Evolutionary conservation across 2,113 vertebrate species (phyloP), one percentile per base, ranked within the genome.

Genomic region (pig (Sus scrofa)): DNA sequence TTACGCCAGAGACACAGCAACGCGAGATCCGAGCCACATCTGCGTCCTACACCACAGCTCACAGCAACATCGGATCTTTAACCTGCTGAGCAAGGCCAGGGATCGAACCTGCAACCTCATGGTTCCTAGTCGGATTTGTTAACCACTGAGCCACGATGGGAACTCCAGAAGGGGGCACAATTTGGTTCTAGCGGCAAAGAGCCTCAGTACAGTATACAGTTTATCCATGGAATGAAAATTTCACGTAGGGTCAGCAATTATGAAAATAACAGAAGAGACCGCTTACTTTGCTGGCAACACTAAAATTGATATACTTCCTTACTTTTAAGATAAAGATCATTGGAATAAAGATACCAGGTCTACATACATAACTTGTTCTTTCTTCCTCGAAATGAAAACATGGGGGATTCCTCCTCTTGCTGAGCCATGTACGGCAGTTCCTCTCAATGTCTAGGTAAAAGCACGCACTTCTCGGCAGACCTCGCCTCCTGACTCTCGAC

Each of bases 251-350:
- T 6, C 9, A 56, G 14, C 18, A 37, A 50, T 68, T 62, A 87
- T 37, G n/a, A 81, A 93, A 96, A 94, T 73, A 65, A 75, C 15
- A 85, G 10, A 44, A 73, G 8, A 78, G 18, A 60, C 0, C 67
- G 44, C 50, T 86, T 86, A 89, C 70, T 58, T 94, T 70, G 86
- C 24, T 14, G 16, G 34, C 4, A 74, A 67, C 6, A 24, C n/a
- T 67, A 18, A 86, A 71, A 79, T 54, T 73, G 65, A 79, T 52
- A 79, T 20, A 68, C 22, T 71, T 30, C n/a, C 52, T 54, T 8
- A 56, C 20, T 94, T 96, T 65, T 32, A 88, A 79, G 32, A 78
- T 32, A 83, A 89, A 83, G 32, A 60, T 89, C 67, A 68, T 44
- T 65, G n/a, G 39, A 81, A 94, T 89, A 73, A 79, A 86, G 27